Base-by-base conservation (phyloP, 2,797 vertebrate species). In the Darevskia nairensis region DNA sequence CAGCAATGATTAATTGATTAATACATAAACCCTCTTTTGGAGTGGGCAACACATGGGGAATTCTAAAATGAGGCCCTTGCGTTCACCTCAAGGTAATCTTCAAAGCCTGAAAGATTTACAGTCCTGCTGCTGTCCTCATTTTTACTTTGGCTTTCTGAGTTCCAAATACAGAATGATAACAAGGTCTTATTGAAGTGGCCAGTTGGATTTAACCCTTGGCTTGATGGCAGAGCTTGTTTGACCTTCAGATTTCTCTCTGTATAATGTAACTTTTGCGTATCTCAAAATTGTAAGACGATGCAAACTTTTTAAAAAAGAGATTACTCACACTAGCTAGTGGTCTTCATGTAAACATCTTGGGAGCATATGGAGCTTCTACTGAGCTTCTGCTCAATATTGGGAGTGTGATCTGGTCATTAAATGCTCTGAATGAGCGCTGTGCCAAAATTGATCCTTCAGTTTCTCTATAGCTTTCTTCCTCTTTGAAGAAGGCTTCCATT, bases 1-100 rank as follows among this genome's bases (percentile, higher is more conserved):
- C 92, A 95, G 86, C 86, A 93, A 85, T 95, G 83, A 95, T 94
- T 94, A 95, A 96, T 90, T 94, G 89, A 93, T 95, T 94, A 92
- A 88, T 85, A 55, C 75, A 91, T 77, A 76, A 74, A 41, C 39
- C 32, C 59, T 91, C 29, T 87, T 27, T 80, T 91, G 71, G 61
- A 92, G 84, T 41, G 87, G 79, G 90, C 85, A 74, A 27, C 0
- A 41, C 89, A 92, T 72, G 88, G 50, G 15, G 55, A 68, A 29
- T 39, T 87, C 41, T 0, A 0, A 85, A 81, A 82, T 1, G 17
- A 80, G 71, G 71, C 6, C 82, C 39, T 0, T 25, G 32, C 39
- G 9, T 19, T 88, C 80, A 86, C 29, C 82, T 87, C 71, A 88
- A 91, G 27, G 84, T 5, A 23, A 61, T 84, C 86, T 88, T 75